Conservation (phyloP, 92 coral and sea anemone species). For the Virgularia gustaviana region DNA sequence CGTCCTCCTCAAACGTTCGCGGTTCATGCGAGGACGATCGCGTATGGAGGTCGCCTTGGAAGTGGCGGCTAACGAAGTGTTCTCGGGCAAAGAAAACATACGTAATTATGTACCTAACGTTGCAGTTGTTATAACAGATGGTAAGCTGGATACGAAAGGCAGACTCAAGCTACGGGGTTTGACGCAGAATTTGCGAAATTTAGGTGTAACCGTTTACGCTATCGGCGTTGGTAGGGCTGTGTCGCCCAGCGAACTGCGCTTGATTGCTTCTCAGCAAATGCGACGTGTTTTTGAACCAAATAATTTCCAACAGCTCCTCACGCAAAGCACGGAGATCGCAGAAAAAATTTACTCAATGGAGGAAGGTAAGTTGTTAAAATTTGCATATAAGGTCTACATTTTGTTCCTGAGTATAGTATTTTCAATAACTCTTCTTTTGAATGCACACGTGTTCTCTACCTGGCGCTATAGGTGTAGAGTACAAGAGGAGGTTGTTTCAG, state of each 20-base stretch:
- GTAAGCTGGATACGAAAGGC: not conserved
- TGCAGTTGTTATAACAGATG: conserved; percentile 24
- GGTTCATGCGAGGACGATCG: conserved; percentile 49
- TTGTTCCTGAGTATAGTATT: too few relatives aligned
- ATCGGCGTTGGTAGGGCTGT: conserved; percentile 16
- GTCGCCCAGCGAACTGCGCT: not conserved
- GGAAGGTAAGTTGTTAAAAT: conserved; percentile 20
- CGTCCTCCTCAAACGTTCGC: not conserved
- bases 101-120: conserved; percentile 14
- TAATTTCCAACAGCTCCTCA: not conserved
- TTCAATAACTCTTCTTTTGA: too few relatives aligned
- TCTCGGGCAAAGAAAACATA: conserved; percentile 15
- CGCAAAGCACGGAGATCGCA: not conserved
- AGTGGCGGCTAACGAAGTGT: conserved; percentile 47
- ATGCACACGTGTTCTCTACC: too few relatives aligned
- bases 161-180: not conserved
- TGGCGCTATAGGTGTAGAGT: too few relatives aligned
- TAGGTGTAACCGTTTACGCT: not conserved
- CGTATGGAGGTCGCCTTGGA: conserved; percentile 56
- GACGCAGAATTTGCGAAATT: not conserved
- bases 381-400: too few relatives aligned
- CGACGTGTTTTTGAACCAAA: not conserved
- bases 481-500: too few relatives aligned
- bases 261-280: too few relatives aligned
- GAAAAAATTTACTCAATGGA: not conserved